These are phyloP conservation scores for Zygogramma bicolorata DNA, from an alignment of 2,888 invertebrate species.

Conservation along the genomic window DNA sequence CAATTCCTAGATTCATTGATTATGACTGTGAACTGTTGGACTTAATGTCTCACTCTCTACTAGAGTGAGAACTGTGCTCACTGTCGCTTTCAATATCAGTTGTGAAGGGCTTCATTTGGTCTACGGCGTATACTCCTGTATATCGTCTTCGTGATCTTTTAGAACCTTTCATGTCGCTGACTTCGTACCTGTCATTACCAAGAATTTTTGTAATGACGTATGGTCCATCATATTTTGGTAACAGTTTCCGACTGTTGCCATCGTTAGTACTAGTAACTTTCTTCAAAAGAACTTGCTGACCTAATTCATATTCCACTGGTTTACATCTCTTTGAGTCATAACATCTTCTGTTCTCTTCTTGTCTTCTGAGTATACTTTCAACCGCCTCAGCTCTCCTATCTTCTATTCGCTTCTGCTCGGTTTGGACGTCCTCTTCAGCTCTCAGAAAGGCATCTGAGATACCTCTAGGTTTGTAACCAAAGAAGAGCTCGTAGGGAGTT, in stretches of 20 bases:
- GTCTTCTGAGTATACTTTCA: background rate
- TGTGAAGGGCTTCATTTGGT: constrained; percentile 30
- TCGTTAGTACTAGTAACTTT: background rate
- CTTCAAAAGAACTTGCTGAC: background rate
- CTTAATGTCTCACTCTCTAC: background rate
- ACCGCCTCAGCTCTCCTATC: background rate
- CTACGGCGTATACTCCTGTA: constrained; percentile 32
- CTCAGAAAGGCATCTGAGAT: background rate
- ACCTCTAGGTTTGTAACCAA: constrained; percentile 19
- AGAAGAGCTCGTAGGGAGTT: constrained; percentile 35
- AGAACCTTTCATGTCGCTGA: constrained; percentile 29
- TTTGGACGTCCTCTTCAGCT: background rate
- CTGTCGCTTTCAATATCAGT: background rate
- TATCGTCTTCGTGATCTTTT: constrained; percentile 20
- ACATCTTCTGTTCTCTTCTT: constrained; percentile 8
- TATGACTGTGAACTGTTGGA: background rate
- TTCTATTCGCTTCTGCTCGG: background rate
- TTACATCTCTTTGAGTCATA: constrained; percentile 13
- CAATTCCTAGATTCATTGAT: background rate
- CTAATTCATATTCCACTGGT: constrained; percentile 41
- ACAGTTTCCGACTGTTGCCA: background rate
- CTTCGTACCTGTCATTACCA: constrained; percentile 19
- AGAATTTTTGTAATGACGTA: background rate
- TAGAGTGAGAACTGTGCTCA: background rate
- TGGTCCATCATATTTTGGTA: background rate